phyloP scores from a whole-genome alignment of 2,113 vertebrate species.

The Eretmodus cyanostictus region DNA sequence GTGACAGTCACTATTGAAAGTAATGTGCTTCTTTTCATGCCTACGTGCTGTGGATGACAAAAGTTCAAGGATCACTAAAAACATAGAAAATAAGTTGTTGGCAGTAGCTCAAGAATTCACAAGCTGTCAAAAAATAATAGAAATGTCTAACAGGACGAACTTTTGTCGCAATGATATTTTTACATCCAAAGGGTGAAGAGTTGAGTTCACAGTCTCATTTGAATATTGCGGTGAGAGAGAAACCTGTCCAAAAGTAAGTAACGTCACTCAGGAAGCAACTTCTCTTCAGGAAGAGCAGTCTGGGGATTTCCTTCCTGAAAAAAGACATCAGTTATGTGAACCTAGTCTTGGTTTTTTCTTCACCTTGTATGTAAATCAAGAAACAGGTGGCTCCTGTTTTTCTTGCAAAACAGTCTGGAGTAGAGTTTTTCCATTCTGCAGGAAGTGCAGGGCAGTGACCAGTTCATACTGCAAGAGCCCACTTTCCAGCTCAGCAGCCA shows the following conservation, averaged over 20 bases:
- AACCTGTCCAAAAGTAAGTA: background rate
- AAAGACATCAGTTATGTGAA: background rate
- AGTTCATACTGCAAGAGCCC: background rate
- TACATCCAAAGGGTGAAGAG: background rate
- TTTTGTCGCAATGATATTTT: background rate
- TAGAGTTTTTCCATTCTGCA: background rate
- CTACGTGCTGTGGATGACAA: background rate
- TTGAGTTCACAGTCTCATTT: background rate
- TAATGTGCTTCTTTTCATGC: background rate
- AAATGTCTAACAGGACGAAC: background rate
- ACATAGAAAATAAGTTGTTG: background rate
- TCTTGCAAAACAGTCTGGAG: background rate
- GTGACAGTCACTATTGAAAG: fast-evolving
- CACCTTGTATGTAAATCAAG: fast-evolving
- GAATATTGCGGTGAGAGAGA: background rate
- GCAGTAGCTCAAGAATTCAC: background rate
- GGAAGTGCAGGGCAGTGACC: background rate
- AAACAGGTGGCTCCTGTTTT: background rate
- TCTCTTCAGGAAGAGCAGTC: background rate
- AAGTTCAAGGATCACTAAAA: background rate
- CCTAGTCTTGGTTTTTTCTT: background rate
- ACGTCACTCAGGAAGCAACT: background rate
- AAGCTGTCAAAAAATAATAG: background rate
- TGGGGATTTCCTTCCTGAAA: background rate
- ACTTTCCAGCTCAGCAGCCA: background rate